Percentiles rank a stretch among this genome's conserved stretches.
Conservation (phyloP, 2,113 vertebrate species). For the Campylomormyrus numenius region DNA sequence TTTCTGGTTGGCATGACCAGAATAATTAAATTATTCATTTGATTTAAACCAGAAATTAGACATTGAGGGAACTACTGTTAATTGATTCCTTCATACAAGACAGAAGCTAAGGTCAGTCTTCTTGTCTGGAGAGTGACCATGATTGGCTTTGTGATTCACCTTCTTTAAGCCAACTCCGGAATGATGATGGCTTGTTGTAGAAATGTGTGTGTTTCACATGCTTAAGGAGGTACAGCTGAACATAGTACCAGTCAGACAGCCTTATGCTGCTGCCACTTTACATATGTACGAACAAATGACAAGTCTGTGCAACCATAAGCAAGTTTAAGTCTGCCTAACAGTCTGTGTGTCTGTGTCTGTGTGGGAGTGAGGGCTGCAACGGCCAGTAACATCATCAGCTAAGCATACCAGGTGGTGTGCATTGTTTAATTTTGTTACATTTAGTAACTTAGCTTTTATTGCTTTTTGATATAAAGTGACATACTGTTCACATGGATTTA, state of each 20-base stretch:
- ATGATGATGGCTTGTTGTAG: neutral
- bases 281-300: neutral
- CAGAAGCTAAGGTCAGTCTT: neutral
- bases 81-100: neutral
- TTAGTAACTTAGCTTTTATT: neutral
- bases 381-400: neutral
- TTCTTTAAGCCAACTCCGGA: neutral
- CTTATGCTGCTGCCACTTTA: neutral
- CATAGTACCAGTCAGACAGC: neutral
- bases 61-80: neutral
- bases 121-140: neutral
- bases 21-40: no score
- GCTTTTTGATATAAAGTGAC: neutral
- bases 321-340: neutral
- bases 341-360: neutral
- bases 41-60: neutral
- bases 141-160: neutral
- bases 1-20: neutral
- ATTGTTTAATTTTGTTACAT: neutral
- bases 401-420: neutral
- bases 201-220: neutral
- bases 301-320: neutral
- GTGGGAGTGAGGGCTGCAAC: neutral
- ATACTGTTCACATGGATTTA: neutral
- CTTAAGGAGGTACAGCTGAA: neutral